Conservation (phyloP, 2,113 vertebrate species). For the Naja naja region DNA sequence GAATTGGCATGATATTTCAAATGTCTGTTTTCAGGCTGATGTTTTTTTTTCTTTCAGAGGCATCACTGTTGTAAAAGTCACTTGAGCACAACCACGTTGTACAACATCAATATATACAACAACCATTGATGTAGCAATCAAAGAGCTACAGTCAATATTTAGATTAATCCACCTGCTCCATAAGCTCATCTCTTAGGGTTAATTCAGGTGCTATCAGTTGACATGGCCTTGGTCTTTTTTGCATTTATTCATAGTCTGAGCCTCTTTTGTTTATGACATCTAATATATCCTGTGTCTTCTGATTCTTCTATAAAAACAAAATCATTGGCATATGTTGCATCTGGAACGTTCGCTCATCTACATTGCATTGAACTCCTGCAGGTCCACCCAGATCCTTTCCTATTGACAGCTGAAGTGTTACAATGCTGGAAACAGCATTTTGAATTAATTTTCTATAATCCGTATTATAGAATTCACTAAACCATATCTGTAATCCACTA, state of each 20-base stretch:
- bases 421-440: neutral
- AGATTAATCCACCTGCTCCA: neutral
- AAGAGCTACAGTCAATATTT: neutral
- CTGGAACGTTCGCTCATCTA: neutral
- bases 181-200: neutral
- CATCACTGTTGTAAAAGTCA: neutral
- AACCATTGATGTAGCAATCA: neutral
- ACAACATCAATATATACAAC: neutral
- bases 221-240: neutral
- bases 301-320: neutral
- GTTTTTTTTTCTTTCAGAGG: neutral
- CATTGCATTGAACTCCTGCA: neutral
- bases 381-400: neutral
- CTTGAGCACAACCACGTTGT: neutral
- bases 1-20: neutral
- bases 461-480: too few relatives aligned
- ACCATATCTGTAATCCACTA: neutral
- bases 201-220: neutral
- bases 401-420: neutral
- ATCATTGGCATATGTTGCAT: neutral
- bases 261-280: neutral
- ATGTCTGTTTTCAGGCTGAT: neutral
- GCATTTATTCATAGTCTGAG: neutral
- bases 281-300: neutral
- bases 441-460: neutral